Base-by-base conservation (phyloP, 2,113 vertebrate species). In the Calidris pugnax region DNA sequence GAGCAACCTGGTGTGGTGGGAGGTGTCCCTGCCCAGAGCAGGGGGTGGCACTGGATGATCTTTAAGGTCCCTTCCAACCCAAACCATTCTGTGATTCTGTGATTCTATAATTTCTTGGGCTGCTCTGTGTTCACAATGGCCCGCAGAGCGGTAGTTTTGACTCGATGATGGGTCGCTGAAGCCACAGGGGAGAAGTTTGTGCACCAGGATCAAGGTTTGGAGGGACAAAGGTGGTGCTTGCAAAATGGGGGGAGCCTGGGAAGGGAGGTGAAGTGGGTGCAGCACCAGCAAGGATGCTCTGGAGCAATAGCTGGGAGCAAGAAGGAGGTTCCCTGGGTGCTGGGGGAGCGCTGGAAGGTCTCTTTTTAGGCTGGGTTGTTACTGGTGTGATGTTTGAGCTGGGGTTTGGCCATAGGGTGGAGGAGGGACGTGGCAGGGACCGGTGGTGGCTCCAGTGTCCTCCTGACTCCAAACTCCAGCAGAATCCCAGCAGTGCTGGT, bases 261-360 rank as follows among this genome's bases (percentile, higher is more conserved):
- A 17, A 33, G 51, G 63, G 48, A 33, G 47, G 4, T 11, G 55
- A 23, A 59, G 48, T 6, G 18, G 12, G 11, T 17, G 39, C 56
- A 48, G 74, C 48, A 7, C 4, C 48, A 71, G 22, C 56, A 17
- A 14, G 51, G 81, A 23, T 66, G 83, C 60, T 75, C 50, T 1
- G 4, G 51, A 81, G 85, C 32, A 8, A 3, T 4, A 6, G 33
- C 27, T 48, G 79, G 68, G 50, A 22, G 26, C 41, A 12, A 30
- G 51, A 2, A 43, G 60, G 60, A 17, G 71, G 27, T 53, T 7
- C 39, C 35, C 35, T 12, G 60, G 12, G 6, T 15, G 9, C 30
- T 0, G 2, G 21, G 20, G 27, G 57, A 30, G 9, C 8, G 3
- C 57, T 21, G 67, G 16, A 3, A 20, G 47, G 33, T 41, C 18